Evolutionary conservation across 2,113 vertebrate species (phyloP).

Genomic region (mouse (Mus musculus)): GRCm39 chr7:57495501-57496000

Average conservation of each 20-base stretch:
- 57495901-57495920: not conserved
- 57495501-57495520: not conserved
- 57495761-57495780: not conserved
- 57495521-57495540: not conserved
- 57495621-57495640: not conserved
- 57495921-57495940: no score
- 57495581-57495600: not conserved
- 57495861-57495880: accelerated
- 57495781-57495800: not conserved
- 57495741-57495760: not conserved
- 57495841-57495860: not conserved
- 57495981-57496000: not conserved
- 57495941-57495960: not conserved
- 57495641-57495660: not conserved
- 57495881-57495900: not conserved
- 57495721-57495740: not conserved
- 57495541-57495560: not conserved
- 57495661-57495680: not conserved
- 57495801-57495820: not conserved
- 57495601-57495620: no score
- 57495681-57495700: no score
- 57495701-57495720: not conserved
- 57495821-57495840: no score
- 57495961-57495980: not conserved
- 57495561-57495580: no score